These are phyloP conservation scores for Crenuchus spilurus DNA, from an alignment of 2,797 vertebrate genomes.

Conservation along the genomic window DNA sequence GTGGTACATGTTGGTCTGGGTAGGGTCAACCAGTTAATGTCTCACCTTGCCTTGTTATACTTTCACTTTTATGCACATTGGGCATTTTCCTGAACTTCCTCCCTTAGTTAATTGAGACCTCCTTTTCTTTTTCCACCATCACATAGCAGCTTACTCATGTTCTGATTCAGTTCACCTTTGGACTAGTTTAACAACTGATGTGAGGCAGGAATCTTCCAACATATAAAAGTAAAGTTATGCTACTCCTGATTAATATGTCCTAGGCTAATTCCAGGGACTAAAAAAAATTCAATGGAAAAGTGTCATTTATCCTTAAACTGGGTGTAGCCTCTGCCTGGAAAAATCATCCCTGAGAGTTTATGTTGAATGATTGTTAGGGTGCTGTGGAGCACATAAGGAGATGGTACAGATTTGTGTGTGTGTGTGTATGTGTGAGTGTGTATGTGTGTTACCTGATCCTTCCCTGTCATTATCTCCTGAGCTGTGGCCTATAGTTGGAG, in stretches of 20 bases:
- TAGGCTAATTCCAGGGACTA: slow-evolving; percentile 14
- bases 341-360: slow-evolving; percentile 4
- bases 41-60: too few species aligned
- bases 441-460: slow-evolving; percentile 39
- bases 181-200: neutral
- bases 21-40: too few species aligned
- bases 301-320: slow-evolving; percentile 6
- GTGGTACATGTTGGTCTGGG: too few species aligned
- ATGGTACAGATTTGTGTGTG: slow-evolving; percentile 4
- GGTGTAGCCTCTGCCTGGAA: slow-evolving; percentile 20
- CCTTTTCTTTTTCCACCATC: too few species aligned
- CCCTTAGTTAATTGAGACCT: too few species aligned
- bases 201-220: neutral
- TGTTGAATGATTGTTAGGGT: slow-evolving; percentile 22
- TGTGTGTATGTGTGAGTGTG: slow-evolving; percentile 25
- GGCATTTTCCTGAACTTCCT: too few species aligned
- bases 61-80: too few species aligned
- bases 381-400: slow-evolving; percentile 12
- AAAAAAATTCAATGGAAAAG: slow-evolving; percentile 16
- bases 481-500: slow-evolving; percentile 29
- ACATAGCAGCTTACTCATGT: neutral
- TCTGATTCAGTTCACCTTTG: too few species aligned
- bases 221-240: neutral
- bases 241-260: neutral
- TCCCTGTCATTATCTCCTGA: slow-evolving; percentile 44